A percentile compares a stretch with the other conserved stretches of the same genome.
Evolutionary conservation across 1,140 invertebrate genomes (phyloP).

Genomic region (Chrysomallon squamiferum): DNA sequence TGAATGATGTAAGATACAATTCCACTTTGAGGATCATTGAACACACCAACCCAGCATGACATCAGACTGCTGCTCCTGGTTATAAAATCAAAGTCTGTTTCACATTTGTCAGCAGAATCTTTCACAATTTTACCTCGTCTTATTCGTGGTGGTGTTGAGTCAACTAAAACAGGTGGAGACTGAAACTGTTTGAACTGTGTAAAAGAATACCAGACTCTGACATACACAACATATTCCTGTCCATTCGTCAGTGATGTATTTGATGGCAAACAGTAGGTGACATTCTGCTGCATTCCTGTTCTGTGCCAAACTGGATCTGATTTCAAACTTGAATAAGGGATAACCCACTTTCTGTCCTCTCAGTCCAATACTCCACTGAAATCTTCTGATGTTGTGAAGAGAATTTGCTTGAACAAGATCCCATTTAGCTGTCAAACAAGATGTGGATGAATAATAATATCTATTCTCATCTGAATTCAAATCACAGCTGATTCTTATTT

Average conservation of each 20-base stretch:
- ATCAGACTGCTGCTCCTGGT: not conserved
- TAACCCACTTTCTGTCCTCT: not conserved
- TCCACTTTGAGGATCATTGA: not conserved
- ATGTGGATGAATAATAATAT: too few relatives aligned
- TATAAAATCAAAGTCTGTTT: not conserved
- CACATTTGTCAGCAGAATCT: not conserved
- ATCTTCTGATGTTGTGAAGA: not conserved
- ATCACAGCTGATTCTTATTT: not conserved
- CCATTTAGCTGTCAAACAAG: constrained; percentile 1
- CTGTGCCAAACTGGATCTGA: not conserved
- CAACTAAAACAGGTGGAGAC: not conserved
- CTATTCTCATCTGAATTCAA: not conserved
- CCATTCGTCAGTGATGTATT: not conserved
- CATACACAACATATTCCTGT: not conserved
- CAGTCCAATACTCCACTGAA: not conserved
- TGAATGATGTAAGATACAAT: not conserved
- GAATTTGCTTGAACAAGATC: not conserved
- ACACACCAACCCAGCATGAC: not conserved
- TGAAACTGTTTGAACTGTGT: not conserved
- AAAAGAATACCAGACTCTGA: not conserved
- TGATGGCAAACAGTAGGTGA: not conserved
- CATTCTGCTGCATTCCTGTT: not conserved
- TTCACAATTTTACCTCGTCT: not conserved
- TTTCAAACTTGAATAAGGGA: not conserved
- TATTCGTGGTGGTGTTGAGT: not conserved